Conservation (phyloP, 2,113 vertebrate species). For the Paraplagusia blochii region DNA sequence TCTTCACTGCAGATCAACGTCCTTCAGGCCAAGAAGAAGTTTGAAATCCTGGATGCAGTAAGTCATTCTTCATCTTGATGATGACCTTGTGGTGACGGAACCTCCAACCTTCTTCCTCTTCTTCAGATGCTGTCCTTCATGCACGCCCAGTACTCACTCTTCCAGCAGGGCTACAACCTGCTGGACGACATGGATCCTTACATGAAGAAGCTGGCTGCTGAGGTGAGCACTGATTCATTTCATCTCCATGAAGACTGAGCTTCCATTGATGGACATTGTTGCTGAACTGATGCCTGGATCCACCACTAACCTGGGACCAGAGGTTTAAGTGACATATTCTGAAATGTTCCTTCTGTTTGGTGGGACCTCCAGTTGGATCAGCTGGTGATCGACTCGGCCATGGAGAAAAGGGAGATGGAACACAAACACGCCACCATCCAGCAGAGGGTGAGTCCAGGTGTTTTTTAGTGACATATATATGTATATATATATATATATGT, state of each 20-base stretch:
- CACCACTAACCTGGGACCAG: slow-evolving; percentile 4
- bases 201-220: slow-evolving; percentile 92
- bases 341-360: not conserved
- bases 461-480: too few species aligned
- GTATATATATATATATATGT: not conserved
- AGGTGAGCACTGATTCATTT: slow-evolving; percentile 77
- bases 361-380: slow-evolving; percentile 84
- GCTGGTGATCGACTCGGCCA: slow-evolving; percentile 94
- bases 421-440: slow-evolving; percentile 94
- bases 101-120: not conserved
- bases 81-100: not conserved
- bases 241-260: not conserved
- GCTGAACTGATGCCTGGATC: slow-evolving; percentile 12
- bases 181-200: slow-evolving; percentile 92
- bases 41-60: slow-evolving; percentile 95
- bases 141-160: slow-evolving; percentile 95
- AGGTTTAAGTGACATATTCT: too few species aligned
- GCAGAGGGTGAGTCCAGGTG: slow-evolving; percentile 84
- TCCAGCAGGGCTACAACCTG: slow-evolving; percentile 93
- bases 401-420: slow-evolving; percentile 98
- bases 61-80: slow-evolving; percentile 45
- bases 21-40: slow-evolving; percentile 98
- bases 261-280: too few species aligned
- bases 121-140: slow-evolving; percentile 96
- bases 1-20: slow-evolving; percentile 86